Evolutionary conservation across 2,797 vertebrate species (phyloP), one percentile per base, ranked within the genome.

Genomic region (Sparus aurata): DNA sequence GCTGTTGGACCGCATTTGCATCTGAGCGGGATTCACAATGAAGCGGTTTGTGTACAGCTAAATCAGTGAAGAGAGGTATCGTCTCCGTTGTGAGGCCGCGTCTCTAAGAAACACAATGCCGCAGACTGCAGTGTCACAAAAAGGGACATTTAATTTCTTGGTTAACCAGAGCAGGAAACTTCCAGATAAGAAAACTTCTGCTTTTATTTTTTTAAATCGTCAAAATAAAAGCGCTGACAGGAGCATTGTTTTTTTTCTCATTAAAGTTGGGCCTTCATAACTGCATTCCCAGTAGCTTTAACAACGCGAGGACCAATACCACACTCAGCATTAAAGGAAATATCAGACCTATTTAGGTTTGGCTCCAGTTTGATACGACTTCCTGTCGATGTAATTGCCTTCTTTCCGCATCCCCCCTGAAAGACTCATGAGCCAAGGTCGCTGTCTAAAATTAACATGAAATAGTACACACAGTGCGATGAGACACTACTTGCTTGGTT

Each of bases 401-500:
- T 11, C 76, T 82, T 68, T 73, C 41, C 41, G 50, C 62, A 71
- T 83, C 47, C 49, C 73, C 73, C 34, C 60, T 73, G 60, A 75
- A 77, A 54, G 59, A 67, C 74, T 71, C 66, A 69, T 43, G 30
- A 18, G 50, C 68, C 87, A 89, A 88, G 88, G 81, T 85, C 76
- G 69, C 55, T 73, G 82, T 91, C 80, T 89, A 87, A 79, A 87
- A 92, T 89, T 89, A 85, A 20, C 55, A 73, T 62, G 20, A 34
- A 63, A 79, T 70, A 80, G 50, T 65, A 69, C 58, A 77, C n/a
- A n/a, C n/a, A 59, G 60, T 65, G 55, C 67, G 9, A 79, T 65
- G 15, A 30, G 59, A 74, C 57, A 69, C 49, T 68, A 69, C 49
- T 65, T 55, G 25, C 68, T 75, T 22, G 7, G 63, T 79, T 85